Evolutionary conservation across 1,140 invertebrate species (phyloP), one percentile per base, ranked within the genome.

Genomic region (Drosophila equinoxialis): DNA sequence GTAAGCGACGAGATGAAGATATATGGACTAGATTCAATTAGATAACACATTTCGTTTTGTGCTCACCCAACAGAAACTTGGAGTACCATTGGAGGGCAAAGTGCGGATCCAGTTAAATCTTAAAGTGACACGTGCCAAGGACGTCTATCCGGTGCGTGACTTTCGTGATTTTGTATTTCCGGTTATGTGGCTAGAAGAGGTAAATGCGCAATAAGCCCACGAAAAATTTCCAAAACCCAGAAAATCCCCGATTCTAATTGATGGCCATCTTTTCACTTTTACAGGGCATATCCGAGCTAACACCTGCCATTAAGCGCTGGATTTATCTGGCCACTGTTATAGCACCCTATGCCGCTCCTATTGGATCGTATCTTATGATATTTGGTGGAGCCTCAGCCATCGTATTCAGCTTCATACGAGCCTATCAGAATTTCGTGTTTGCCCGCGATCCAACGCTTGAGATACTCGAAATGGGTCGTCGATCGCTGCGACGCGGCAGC

Each of bases 141-240:
- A 95, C 55, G 95, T 97, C 37, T 93, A 94, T 51, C 94, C 94
- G 20, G 96, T 97, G 8, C 92, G 95, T 65, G 95, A 96, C 62
- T 96, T 98, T 77, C 95, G 96, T 0, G 94, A 95, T 81, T 96
- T 97, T 45, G 93, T 97, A 0, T 97, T 97, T 91, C 97, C 97
- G 0, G 94, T 97, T 37, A 96, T 97, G 94, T 97, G 97, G 97
- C 70, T 97, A 1, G 96, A 97, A 93, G 96, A 97, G 93, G 96
- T 96, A 92, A 93, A 91, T 54, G 11, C 30, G 30, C 30, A 30
- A 30, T 6, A 30, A 30, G 30, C 5, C 26, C 3, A 5, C 6
- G 20, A 2, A 7, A 33, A 7, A 72, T 35, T 10, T 0, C 4
- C 35, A 23, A 26, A 11, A 39, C 35, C 23, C 8, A 33, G 11